Evolutionary conservation across 1,140 invertebrate genomes (phyloP), one percentile per base, ranked within the genome.

Genomic region (Drosophila sp.): DNA sequence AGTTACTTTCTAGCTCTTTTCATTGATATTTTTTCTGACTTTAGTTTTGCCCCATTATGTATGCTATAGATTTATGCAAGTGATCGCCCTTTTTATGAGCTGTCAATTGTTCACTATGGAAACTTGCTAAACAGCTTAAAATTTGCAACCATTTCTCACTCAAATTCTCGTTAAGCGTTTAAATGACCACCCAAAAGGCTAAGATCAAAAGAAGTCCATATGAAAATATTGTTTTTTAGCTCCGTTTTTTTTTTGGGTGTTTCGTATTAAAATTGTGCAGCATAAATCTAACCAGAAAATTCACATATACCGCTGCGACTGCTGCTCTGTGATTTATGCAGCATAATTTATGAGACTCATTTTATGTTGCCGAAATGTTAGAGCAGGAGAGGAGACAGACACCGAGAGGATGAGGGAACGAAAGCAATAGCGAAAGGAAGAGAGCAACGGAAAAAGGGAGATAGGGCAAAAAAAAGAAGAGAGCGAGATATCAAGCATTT

Each of bases 281-380:
- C 44, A 50, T 58, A 25, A 38, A 58, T 35, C 17, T 38, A 38
- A 30, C 23, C 11, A 58, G 32, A 33, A 27, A 71, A 65, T 57
- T 33, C 44, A 40, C 55, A 56, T 60, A n/a, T 11, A 50, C 6
- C 65, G 29, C 27, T 50, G 17, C 70, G 32, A 27, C 29, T 25
- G 41, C 47, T 69, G 66, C 47, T 66, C 35, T 62, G 77, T 84
- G 81, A 86, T 81, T 86, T 86, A 84, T 84, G 78, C 82, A 66
- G 66, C 73, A 71, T 84, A 66, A 86, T 84, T 86, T 81, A 84
- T 84, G 82, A 78, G 57, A 66, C 69, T 77, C 81, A 66, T 80
- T 84, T 83, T 72, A 71, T 66, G 69, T 60, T 41, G 11, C 32
- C 65, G 30, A 50, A 60, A 23, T 55, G 41, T 33, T 35, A 17